These are phyloP conservation scores for Bugulina stolonifera DNA, from an alignment of 2,888 invertebrate genomes.

Conservation along the genomic window DNA sequence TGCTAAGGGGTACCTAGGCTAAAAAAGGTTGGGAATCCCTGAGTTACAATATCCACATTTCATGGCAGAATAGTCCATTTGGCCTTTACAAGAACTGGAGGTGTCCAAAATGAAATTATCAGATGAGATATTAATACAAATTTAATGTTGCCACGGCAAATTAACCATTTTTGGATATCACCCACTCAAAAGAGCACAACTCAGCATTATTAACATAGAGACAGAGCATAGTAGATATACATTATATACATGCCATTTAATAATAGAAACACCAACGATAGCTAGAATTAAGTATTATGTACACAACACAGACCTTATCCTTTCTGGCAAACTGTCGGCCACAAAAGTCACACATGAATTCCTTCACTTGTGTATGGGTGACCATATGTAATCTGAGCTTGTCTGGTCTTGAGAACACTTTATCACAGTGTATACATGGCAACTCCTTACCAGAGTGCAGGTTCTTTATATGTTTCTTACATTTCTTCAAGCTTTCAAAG, in stretches of 20 bases:
- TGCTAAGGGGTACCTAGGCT: no score
- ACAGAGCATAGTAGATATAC: no score
- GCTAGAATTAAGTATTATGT: no score
- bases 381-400: conserved; percentile 68
- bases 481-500: conserved; percentile 15
- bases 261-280: no score
- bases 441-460: conserved; percentile 67
- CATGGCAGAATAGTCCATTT: no score
- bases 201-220: not conserved
- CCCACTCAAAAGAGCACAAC: not conserved
- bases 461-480: conserved; percentile 66
- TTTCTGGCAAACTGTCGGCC: conserved; percentile 72
- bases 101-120: no score
- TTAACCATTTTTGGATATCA: not conserved
- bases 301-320: conserved; percentile 59
- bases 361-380: conserved; percentile 62
- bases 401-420: conserved; percentile 66
- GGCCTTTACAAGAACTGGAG: no score
- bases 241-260: no score
- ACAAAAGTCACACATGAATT: conserved; percentile 70
- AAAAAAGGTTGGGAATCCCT: no score
- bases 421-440: conserved; percentile 65
- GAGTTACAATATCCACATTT: no score
- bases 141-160: not conserved
- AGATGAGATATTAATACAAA: no score